Base-by-base conservation (phyloP, 2,888 invertebrate species). In the Amiota minor region DNA sequence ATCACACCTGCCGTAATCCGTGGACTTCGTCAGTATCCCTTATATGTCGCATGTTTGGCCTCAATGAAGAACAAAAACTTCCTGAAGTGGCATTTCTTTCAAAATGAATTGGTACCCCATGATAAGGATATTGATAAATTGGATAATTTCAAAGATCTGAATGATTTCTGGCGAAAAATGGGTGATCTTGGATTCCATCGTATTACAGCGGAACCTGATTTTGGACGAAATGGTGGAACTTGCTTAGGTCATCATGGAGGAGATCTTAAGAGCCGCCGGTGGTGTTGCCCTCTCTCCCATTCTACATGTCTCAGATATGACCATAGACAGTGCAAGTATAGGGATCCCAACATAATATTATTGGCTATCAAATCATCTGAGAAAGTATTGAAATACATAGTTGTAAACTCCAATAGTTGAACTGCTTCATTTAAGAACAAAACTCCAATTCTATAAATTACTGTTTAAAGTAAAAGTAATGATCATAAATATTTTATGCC, bases 191-290 rank as follows among this genome's bases (percentile, higher is more conserved):
- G 99, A 16, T 91, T 97, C 14, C 91, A 98, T 81, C 99, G 95
- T 49, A 96, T 99, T 74, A 99, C 99, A 9, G 98, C 93, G 20
- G 93, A 92, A 77, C 91, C 93, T 0, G 93, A 97, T 76, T 98
- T 95, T 92, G 99, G 99, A 3, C 99, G 99, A 0, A 95, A 96
- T 0, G 98, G 94, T 14, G 95, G 96, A 59, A 92, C 93, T 73
- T 99, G 98, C 89, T 91, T 96, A 56, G 98, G 98, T 85, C 73
- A 94, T 97, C 45, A 94, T 97, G 94, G 99, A 99, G 89, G 99
- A 99, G 91, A 87, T 99, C 71, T 97, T n/a, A n/a, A n/a, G n/a
- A n/a, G n/a, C n/a, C n/a, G n/a, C n/a, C n/a, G n/a, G n/a, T n/a
- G n/a, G n/a, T n/a, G n/a, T n/a, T n/a, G n/a, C n/a, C n/a, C n/a